These are phyloP conservation scores for Colossoma macropomum DNA, from an alignment of 2,113 vertebrate genomes.

Conservation along the genomic window DNA sequence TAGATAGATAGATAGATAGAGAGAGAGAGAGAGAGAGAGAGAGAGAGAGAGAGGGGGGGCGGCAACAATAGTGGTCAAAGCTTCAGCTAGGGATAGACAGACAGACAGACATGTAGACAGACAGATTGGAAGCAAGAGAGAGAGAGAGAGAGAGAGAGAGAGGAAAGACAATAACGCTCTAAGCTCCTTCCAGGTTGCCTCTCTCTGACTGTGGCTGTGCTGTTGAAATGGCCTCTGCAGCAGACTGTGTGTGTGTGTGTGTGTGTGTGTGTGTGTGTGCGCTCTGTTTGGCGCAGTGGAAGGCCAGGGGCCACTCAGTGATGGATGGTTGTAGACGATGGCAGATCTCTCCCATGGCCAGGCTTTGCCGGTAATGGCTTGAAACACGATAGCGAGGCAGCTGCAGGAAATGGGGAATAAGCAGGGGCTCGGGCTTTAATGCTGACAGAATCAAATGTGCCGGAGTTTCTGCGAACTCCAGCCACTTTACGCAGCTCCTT, in stretches of 20 bases:
- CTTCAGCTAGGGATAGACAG: neutral
- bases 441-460: constrained; percentile 56
- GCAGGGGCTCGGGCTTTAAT: constrained; percentile 48
- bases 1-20: neutral
- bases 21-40: neutral
- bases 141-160: neutral
- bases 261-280: constrained; percentile 32
- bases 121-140: neutral
- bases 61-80: too few relatives aligned
- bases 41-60: neutral
- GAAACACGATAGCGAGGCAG: constrained; percentile 72
- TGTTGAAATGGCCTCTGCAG: constrained; percentile 21
- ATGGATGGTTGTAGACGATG: constrained; percentile 65
- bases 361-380: constrained; percentile 74
- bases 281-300: constrained; percentile 40
- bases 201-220: constrained; percentile 2
- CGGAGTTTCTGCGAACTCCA: constrained; percentile 24
- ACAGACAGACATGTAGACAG: neutral
- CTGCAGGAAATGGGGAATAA: constrained; percentile 60
- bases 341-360: constrained; percentile 57
- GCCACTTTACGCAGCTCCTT: constrained; percentile 12
- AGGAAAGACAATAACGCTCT: neutral
- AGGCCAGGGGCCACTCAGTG: constrained; percentile 56
- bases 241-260: constrained; percentile 25
- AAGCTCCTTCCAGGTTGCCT: constrained; percentile 13